Evolutionary conservation across 2,113 vertebrate genomes (phyloP).

Genomic region (Suricata suricatta): DNA sequence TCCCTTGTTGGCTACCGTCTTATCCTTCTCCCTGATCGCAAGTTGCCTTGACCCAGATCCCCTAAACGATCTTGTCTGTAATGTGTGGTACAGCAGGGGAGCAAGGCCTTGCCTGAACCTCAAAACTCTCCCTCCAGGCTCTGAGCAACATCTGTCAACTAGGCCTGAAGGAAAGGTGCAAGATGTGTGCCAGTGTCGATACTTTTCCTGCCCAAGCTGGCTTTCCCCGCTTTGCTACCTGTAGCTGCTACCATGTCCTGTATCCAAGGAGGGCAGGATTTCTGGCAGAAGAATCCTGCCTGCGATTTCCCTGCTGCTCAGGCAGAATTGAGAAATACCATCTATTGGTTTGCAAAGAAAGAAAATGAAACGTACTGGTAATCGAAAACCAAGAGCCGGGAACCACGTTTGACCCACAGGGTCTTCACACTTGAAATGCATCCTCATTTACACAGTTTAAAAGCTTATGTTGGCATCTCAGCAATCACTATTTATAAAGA

Average conservation of each 20-base stretch:
- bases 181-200: background rate
- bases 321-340: background rate
- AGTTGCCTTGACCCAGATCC: background rate
- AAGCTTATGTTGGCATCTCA: conserved; percentile 21
- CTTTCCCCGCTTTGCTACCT: background rate
- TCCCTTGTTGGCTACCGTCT: background rate
- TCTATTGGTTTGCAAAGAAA: background rate
- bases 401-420: background rate
- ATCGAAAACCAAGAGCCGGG: background rate
- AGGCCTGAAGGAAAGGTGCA: background rate
- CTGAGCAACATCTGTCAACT: background rate
- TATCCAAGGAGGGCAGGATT: background rate
- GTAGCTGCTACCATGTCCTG: background rate
- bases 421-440: background rate
- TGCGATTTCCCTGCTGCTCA: background rate
- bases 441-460: background rate
- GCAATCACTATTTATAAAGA: conserved; percentile 5
- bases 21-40: background rate
- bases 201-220: background rate
- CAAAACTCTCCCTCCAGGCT: background rate
- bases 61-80: background rate
- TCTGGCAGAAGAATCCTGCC: background rate
- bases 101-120: background rate
- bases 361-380: background rate
- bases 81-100: background rate